These are phyloP conservation scores for Heteromurus nitidus DNA, from an alignment of 2,888 invertebrate species.

Conservation along the genomic window DNA sequence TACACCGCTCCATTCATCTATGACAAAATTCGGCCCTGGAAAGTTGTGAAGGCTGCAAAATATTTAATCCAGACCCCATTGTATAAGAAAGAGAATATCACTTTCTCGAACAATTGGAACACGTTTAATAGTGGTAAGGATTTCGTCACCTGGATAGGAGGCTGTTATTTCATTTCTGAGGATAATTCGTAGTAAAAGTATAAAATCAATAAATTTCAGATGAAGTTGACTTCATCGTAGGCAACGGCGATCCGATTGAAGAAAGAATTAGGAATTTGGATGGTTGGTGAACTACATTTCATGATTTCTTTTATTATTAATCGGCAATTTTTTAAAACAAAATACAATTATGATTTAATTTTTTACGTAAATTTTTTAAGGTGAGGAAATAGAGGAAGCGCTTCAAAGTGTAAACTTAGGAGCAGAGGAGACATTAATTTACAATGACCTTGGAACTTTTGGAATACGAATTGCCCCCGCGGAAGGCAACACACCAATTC, in stretches of 20 bases:
- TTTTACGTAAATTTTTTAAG: too few relatives aligned
- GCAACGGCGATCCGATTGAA: not conserved
- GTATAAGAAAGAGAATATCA: constrained; percentile 51
- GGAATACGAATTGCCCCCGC: constrained; percentile 42
- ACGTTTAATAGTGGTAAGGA: not conserved
- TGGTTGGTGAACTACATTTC: not conserved
- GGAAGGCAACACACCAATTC: constrained; percentile 28
- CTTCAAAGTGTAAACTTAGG: not conserved
- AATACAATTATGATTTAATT: not conserved
- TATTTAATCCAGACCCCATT: constrained; percentile 61
- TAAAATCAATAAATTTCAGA: not conserved
- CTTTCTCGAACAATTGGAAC: constrained; percentile 74
- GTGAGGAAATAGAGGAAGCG: not conserved
- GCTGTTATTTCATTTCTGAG: not conserved
- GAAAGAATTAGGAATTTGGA: not conserved
- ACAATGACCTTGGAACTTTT: not conserved
- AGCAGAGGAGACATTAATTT: not conserved
- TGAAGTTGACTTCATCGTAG: not conserved
- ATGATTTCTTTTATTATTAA: not conserved
- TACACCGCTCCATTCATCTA: constrained; percentile 58
- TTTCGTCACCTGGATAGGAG: not conserved
- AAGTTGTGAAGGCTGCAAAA: constrained; percentile 54
- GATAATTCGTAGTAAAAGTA: not conserved
- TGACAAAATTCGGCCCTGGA: constrained; percentile 48
- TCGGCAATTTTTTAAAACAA: not conserved